Percentiles rank a stretch among this genome's conserved stretches.
Conservation (phyloP, 2,797 vertebrate species). For the Tarsius wallacei region DNA sequence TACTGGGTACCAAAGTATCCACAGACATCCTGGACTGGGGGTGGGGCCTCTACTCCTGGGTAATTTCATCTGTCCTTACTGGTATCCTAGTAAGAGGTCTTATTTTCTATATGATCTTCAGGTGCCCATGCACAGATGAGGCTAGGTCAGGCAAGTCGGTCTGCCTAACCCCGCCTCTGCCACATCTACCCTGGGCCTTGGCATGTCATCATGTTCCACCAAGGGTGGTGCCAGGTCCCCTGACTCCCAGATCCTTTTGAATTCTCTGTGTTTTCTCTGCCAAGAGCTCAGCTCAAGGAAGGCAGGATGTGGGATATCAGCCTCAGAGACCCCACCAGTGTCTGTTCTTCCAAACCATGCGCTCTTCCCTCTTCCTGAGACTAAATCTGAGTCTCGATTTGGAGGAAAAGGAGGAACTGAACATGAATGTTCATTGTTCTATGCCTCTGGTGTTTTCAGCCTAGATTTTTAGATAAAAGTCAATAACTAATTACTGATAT, state of each 20-base stretch:
- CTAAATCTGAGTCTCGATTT: neutral
- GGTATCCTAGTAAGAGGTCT: neutral
- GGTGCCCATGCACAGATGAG: neutral
- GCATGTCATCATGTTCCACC: neutral
- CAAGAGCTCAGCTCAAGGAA: neutral
- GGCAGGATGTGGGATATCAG: neutral
- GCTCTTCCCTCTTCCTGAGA: neutral
- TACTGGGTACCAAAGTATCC: neutral
- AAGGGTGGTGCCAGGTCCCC: neutral
- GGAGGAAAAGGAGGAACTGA: fast-evolving
- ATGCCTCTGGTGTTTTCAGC: neutral
- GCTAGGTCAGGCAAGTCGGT: no score
- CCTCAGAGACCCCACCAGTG: neutral
- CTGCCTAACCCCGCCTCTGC: neutral
- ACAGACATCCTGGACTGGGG: neutral
- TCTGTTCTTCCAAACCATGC: neutral
- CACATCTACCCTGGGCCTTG: neutral
- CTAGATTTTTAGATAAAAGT: neutral
- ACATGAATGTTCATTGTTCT: neutral
- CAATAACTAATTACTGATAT: neutral
- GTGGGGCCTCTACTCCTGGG: neutral
- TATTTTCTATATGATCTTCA: neutral
- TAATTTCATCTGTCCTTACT: neutral
- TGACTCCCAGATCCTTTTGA: neutral
- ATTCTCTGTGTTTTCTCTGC: neutral